These are phyloP conservation scores for Lagopus muta DNA, from an alignment of 2,113 vertebrate species.

Conservation along the genomic window DNA sequence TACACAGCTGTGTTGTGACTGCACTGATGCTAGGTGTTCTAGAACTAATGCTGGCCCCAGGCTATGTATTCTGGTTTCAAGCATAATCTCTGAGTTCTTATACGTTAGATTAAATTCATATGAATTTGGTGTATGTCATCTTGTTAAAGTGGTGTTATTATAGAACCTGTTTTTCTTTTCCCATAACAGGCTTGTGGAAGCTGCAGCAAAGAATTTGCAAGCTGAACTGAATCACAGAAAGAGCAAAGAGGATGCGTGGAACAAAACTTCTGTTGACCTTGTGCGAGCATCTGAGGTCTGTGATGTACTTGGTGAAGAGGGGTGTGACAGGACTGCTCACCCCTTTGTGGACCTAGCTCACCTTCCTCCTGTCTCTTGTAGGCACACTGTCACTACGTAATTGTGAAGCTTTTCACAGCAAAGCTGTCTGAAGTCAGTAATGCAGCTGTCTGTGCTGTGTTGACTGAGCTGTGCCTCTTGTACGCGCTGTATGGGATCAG, in stretches of 20 bases:
- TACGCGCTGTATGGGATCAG: slow-evolving; percentile 90
- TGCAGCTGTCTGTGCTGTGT: slow-evolving; percentile 78
- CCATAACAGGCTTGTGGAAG: slow-evolving; percentile 85
- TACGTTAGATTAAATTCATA: not conserved
- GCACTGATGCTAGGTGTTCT: not conserved
- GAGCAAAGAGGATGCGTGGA: slow-evolving; percentile 94
- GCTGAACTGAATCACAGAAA: slow-evolving; percentile 83
- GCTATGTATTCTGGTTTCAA: not conserved
- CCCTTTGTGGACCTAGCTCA: not conserved
- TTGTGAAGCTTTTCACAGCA: slow-evolving; percentile 90
- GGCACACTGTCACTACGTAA: slow-evolving; percentile 97
- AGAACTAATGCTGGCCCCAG: not conserved
- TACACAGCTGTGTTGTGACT: not conserved
- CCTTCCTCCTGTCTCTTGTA: slow-evolving; percentile 40
- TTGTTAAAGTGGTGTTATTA: not conserved
- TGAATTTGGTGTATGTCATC: not conserved
- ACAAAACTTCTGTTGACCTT: slow-evolving; percentile 91
- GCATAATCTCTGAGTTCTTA: not conserved
- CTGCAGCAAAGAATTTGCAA: slow-evolving; percentile 90
- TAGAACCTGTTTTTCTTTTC: not conserved
- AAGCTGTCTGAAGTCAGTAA: slow-evolving; percentile 85
- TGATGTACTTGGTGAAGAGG: not conserved
- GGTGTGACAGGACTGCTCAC: not conserved
- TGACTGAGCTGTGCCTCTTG: slow-evolving; percentile 87
- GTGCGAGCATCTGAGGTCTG: slow-evolving; percentile 93